Evolutionary conservation across 2,888 invertebrate genomes (phyloP), one percentile per base, ranked within the genome.

Genomic region (Phortica okadai): DNA sequence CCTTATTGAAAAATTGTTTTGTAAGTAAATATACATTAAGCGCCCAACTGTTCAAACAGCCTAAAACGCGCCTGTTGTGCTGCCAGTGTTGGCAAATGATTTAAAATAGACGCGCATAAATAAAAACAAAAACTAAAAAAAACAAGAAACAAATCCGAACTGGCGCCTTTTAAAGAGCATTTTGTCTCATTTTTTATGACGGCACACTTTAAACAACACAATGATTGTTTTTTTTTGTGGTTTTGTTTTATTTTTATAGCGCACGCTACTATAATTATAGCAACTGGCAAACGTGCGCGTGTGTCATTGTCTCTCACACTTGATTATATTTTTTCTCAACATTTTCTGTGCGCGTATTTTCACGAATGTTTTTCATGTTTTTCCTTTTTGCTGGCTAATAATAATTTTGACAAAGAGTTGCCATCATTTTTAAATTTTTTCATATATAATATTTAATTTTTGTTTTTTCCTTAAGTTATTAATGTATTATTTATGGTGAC

Each of bases 401-500:
- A 72, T 56, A 72, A 72, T 54, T 21, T 69, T 16, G 8, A 62
- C 62, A 62, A 25, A 62, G 25, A 50, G 14, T 8, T 50, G 50
- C 50, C 50, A 50, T 50, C 14, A 14, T 50, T 50, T 50, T 50
- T 3, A 21, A 25, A 21, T 62, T 62, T 62, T 62, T 62, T 62
- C 8, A 50, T 2, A 14, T 66, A 21, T 64, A 64, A 41, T 67
- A 11, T 62, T 25, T 1, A 21, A 62, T 16, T 25, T 72, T 33
- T n/a, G n/a, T n/a, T 54, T 72, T 41, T 64, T 6, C 16, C 41
- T 42, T 33, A 33, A 33, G 56, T 56, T 72, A 72, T 54, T 72
- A 72, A 44, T 33, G 54, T 56, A 11, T 72, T 72, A 72, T 72
- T 72, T 72, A 72, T 72, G 16, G 21, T 54, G 70, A 72, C 70